Evolutionary conservation across 2,888 invertebrate species (phyloP).

Genomic region (Crossocerus cetratus): DNA sequence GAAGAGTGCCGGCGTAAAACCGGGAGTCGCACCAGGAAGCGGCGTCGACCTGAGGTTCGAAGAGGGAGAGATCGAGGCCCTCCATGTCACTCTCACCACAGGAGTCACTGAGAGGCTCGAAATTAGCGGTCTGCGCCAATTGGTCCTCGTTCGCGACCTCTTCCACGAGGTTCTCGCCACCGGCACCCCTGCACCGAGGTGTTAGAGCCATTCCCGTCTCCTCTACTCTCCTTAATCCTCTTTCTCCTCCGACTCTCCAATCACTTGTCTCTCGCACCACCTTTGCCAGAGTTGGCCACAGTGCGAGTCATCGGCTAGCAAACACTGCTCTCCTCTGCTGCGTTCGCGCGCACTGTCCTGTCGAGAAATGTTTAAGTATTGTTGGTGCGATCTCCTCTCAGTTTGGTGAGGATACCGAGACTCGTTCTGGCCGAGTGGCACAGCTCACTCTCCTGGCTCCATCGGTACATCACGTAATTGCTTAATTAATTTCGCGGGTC

Average conservation of each 20-base stretch:
- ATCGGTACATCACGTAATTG: not conserved
- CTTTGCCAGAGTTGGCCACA: not conserved
- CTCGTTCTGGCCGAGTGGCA: not conserved
- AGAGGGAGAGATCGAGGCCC: constrained; percentile 82
- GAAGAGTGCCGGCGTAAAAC: constrained; percentile 73
- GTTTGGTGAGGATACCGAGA: not conserved
- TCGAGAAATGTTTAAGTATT: no score
- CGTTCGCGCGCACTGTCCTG: no score
- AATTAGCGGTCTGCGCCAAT: constrained; percentile 71
- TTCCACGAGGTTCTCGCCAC: constrained; percentile 51
- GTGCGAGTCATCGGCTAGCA: no score
- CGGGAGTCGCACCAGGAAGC: constrained; percentile 73
- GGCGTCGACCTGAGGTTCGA: constrained; percentile 80
- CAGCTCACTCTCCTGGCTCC: not conserved
- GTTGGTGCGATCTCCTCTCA: no score
- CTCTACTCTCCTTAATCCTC: no score
- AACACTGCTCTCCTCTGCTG: no score
- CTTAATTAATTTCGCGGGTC: not conserved
- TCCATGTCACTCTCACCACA: constrained; percentile 83
- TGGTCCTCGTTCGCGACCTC: constrained; percentile 58
- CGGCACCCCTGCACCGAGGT: constrained; percentile 53
- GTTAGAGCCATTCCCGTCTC: constrained; percentile 59
- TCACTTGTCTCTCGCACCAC: constrained; percentile 1
- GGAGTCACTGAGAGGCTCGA: constrained; percentile 81
- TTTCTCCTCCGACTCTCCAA: not conserved